These are phyloP conservation scores for Lagocephalus sceleratus DNA, from an alignment of 2,797 vertebrate species.

Conservation along the genomic window DNA sequence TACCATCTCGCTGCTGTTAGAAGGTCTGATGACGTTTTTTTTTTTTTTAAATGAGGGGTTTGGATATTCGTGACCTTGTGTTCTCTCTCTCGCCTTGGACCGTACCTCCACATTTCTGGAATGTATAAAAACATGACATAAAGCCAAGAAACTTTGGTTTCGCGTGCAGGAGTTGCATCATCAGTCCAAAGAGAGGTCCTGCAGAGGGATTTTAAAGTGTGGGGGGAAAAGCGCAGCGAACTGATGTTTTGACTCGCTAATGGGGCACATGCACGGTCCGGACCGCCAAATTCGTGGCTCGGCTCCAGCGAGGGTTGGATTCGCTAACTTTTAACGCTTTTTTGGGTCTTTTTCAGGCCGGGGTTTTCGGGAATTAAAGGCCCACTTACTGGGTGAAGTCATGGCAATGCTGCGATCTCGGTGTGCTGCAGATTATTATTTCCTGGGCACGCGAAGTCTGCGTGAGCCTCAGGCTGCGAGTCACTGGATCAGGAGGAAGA, in stretches of 20 bases:
- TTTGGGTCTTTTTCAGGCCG: too few species aligned
- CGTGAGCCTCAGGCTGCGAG: slow-evolving; percentile 60
- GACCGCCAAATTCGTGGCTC: too few species aligned
- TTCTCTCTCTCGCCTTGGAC: too few species aligned
- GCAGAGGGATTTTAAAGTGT: neutral
- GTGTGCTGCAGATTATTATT: slow-evolving; percentile 47
- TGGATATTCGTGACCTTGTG: too few species aligned
- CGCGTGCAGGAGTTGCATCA: neutral
- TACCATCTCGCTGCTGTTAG: too few species aligned
- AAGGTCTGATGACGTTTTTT: too few species aligned
- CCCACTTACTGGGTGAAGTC: slow-evolving; percentile 17
- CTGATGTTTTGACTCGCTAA: neutral
- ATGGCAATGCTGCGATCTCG: slow-evolving; percentile 23
- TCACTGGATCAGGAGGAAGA: slow-evolving; percentile 65
- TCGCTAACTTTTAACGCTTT: too few species aligned
- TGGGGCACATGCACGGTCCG: too few species aligned
- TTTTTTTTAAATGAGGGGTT: too few species aligned
- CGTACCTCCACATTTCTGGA: too few species aligned
- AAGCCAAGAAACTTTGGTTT: neutral
- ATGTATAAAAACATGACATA: neutral
- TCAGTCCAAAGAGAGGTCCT: slow-evolving; percentile 1
- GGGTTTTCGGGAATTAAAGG: slow-evolving; percentile 1
- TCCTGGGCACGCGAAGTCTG: slow-evolving; percentile 52
- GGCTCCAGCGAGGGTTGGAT: too few species aligned
- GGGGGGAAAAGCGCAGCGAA: neutral